These are phyloP conservation scores for Pipistrellus pygmaeus DNA, from an alignment of 2,797 vertebrate species.

Conservation along the genomic window DNA sequence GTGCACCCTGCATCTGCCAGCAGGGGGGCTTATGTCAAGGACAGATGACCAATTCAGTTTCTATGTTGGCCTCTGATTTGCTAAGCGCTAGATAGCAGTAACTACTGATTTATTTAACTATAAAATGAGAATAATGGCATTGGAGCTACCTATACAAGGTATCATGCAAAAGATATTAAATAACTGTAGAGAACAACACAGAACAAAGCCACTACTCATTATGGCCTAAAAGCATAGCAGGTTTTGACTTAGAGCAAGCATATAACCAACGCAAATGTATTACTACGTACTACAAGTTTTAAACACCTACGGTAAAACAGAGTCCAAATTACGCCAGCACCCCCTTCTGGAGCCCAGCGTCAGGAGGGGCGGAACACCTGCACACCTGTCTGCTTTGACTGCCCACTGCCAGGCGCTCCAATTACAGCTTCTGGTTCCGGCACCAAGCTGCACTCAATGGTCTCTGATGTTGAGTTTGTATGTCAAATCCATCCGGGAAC, in stretches of 20 bases:
- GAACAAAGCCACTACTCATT: neutral
- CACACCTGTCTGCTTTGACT: conserved; percentile 54
- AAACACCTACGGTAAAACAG: neutral
- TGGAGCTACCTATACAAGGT: neutral
- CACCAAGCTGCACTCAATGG: conserved; percentile 40
- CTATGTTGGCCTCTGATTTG: neutral
- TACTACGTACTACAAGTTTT: neutral
- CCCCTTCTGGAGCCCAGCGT: neutral
- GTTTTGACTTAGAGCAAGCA: neutral
- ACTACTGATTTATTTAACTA: neutral
- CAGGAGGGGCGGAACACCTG: neutral
- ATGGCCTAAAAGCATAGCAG: neutral
- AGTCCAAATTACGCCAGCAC: neutral
- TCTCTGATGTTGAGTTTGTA: conserved; percentile 65
- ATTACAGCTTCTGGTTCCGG: conserved; percentile 40
- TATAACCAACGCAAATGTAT: fast-evolving
- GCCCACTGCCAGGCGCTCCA: neutral
- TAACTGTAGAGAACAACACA: neutral
- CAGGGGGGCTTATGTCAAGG: fast-evolving
- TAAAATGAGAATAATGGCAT: fast-evolving
- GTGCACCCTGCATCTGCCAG: fast-evolving
- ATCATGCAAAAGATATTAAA: fast-evolving
- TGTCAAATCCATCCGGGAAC: conserved; percentile 72
- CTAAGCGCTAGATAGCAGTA: neutral
- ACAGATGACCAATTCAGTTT: fast-evolving